Percentiles rank a stretch among this genome's conserved stretches.
Evolutionary conservation across 2,113 vertebrate species (phyloP).

Genomic region (Microtus ochrogaster): DNA sequence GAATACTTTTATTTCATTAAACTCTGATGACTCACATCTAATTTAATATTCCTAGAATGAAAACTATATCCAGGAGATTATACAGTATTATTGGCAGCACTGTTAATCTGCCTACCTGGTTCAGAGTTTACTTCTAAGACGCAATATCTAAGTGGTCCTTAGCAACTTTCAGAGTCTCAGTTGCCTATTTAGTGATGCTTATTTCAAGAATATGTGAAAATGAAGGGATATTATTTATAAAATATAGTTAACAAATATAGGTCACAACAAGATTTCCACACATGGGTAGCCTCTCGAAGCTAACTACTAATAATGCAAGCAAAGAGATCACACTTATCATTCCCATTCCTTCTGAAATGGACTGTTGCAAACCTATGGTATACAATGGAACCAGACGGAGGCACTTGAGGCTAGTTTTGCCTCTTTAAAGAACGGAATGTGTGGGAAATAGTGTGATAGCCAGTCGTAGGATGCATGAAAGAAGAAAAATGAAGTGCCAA

Average conservation of each 20-base stretch:
- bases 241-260: background rate
- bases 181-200: background rate
- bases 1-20: background rate
- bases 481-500: background rate
- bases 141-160: background rate
- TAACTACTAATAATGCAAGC: too few species aligned
- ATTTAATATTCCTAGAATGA: background rate
- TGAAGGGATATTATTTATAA: background rate
- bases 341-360: background rate
- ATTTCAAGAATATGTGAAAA: background rate
- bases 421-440: conserved; percentile 1
- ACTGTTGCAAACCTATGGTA: background rate
- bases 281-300: background rate
- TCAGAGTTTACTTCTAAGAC: conserved; percentile 21
- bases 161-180: background rate
- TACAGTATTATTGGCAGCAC: background rate
- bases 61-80: background rate
- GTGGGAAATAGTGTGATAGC: background rate
- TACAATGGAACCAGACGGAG: background rate
- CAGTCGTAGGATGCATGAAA: background rate
- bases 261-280: background rate
- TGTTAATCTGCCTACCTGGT: background rate
- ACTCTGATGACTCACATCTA: background rate
- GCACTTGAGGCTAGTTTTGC: background rate
- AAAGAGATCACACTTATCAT: background rate